Evolutionary conservation across 2,888 invertebrate species (phyloP).

Genomic region (Ashinkailepas kermadecensis): DNA sequence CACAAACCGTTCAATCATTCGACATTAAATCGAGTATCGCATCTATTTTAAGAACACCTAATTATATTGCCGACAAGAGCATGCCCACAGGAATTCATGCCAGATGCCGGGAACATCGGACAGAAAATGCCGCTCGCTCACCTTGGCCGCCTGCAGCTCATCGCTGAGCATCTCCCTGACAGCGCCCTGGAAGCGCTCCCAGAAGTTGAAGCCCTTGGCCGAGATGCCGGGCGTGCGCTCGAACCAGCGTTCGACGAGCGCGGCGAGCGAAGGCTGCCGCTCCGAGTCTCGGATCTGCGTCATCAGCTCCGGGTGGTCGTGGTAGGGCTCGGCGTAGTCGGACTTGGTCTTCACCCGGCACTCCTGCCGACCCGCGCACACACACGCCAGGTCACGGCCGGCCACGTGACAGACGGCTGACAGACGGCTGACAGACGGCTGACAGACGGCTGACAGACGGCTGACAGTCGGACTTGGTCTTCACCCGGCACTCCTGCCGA

Average conservation of each 20-base stretch:
- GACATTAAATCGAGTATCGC: too few relatives aligned
- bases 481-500: too few relatives aligned
- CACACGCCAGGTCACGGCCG: too few relatives aligned
- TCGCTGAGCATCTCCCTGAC: not conserved
- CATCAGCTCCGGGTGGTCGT: slow-evolving; percentile 58
- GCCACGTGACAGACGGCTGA: slow-evolving; percentile 23
- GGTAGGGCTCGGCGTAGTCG: slow-evolving; percentile 74
- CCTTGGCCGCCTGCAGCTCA: not conserved
- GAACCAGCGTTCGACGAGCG: slow-evolving; percentile 80
- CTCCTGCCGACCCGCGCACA: slow-evolving; percentile 49
- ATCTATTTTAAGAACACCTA: too few relatives aligned
- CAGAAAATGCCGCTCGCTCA: not conserved
- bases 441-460: too few relatives aligned
- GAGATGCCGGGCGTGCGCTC: slow-evolving; percentile 90
- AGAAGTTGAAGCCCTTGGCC: slow-evolving; percentile 78
- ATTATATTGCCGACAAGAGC: too few relatives aligned
- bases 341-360: slow-evolving; percentile 57
- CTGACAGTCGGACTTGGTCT: too few relatives aligned
- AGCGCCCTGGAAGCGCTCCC: slow-evolving; percentile 72
- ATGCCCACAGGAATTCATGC: too few relatives aligned
- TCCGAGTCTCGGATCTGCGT: slow-evolving; percentile 59
- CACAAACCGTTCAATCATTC: too few relatives aligned
- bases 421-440: not conserved
- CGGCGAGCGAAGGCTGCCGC: slow-evolving; percentile 72
- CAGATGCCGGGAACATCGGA: too few relatives aligned